Evolutionary conservation across 2,113 vertebrate genomes (phyloP), one percentile per base, ranked within the genome.

Genomic region (Melanerpes aurifrons): DNA sequence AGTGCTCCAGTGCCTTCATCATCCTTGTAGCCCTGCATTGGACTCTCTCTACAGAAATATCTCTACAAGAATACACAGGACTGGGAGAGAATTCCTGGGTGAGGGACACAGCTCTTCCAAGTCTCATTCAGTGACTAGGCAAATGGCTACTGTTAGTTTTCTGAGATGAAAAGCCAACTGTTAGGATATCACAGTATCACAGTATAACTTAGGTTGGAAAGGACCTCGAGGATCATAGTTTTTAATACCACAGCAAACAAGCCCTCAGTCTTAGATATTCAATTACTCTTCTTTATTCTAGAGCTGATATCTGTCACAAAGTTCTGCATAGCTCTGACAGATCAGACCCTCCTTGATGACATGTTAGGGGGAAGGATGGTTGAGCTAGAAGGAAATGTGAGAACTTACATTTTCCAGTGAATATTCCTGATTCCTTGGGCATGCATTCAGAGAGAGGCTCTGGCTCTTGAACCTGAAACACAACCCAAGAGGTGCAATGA

Each of bases 371-470:
- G 50, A 17, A 25, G 40, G 20, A 26, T 35, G 53, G 21, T n/a
- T 66, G 58, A 64, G 32, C 58, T 84, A 69, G 62, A 62, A 86
- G 12, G 48, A 22, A 72, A 82, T 48, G 2, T 7, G 43, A 59
- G 22, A 82, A 98, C 99, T 98, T 89, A 99, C 99, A 98, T 96
- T 98, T 98, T 57, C 99, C 99, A 4, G 97, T 97, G 96, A 98
- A 98, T 96, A 99, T 82, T 75, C 99, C 99, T 16, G 98, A 97
- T 92, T 97, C 97, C 9, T 97, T 97, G 6, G 97, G 79, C 74
- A 78, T 77, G 37, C 94, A 91, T 57, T 98, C 97, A 37, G 96
- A 89, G 48, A 87, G 28, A 68, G 64, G 75, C 12, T 87, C 86
- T 56, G 53, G 66, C 70, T 96, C 97, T 21, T 95, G 97, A 85